Evolutionary conservation across 2,797 vertebrate species (phyloP), one percentile per base, ranked within the genome.

Genomic region (Prionace glauca): DNA sequence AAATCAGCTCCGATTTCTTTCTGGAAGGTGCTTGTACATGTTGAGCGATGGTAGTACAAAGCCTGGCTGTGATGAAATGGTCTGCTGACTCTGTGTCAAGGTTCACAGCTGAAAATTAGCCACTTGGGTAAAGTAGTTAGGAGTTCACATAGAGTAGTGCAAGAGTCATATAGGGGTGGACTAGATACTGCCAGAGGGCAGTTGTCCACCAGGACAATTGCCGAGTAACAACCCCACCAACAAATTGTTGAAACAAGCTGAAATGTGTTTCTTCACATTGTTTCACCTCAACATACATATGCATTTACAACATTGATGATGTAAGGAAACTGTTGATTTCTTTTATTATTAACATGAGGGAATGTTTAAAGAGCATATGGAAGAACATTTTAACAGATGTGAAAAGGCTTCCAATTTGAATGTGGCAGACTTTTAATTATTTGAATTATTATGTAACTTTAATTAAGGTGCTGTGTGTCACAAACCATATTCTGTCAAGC

Each of bases 371-470:
- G 77, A 72, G 26, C 45, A 50, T n/a, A 56, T 32, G 45, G 20
- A 74, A 56, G 56, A 71, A 60, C 93, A 95, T 95, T 29, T 77
- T 56, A 69, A 77, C 45, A 26, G 14, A 32, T 95, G 93, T 45
- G 71, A 60, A 72, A 56, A 60, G 93, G 45, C 14, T n/a, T 56
- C 18, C 16, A 50, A 65, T 56, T 60, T 95, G 69, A 14, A 60
- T 60, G 71, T 77, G 77, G 71, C 71, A 12, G 26, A 50, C 71
- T 77, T 74, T 74, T 50, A n/a, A 20, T 72, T 94, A 94, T 95
- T 95, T 77, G 24, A 56, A 74, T 95, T 95, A 74, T 95, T 95
- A 95, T 71, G 60, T 95, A 24, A 56, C 93, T 72, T 56, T 74
- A 18, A 95, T 95, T 95, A 77, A 95, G 93, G 45, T 77, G 77